phyloP scores from a whole-genome alignment of 2,888 invertebrate species.

The Alviniconcha strummeri region DNA sequence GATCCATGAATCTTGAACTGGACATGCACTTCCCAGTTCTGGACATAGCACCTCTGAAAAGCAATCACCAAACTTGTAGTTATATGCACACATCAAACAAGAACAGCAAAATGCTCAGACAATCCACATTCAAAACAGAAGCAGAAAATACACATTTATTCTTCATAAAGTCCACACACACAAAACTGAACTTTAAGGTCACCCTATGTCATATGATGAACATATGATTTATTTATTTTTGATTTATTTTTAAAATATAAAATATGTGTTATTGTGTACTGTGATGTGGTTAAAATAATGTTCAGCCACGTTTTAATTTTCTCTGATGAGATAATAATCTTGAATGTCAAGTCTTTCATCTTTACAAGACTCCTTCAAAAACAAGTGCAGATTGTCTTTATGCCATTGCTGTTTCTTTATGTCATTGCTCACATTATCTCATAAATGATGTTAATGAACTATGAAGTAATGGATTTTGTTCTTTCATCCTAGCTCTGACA shows the following conservation, averaged over 20 bases:
- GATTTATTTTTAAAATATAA: background rate
- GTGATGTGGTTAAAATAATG: no score
- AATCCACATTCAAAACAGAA: background rate
- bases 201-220: background rate
- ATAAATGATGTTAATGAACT: no score
- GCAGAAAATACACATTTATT: background rate
- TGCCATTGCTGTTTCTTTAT: no score
- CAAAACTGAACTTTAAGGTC: background rate
- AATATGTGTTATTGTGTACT: background rate
- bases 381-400: no score
- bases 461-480: no score
- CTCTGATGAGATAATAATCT: no score
- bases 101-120: background rate
- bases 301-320: no score
- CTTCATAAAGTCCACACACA: background rate
- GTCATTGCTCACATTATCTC: no score
- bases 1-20: slow-evolving; percentile 97
- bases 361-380: no score
- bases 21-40: slow-evolving; percentile 97
- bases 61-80: background rate
- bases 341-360: no score
- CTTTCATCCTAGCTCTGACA: no score
- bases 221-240: background rate
- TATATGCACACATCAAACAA: background rate
- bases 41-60: slow-evolving; percentile 82